These are phyloP conservation scores for Aproaerema taeniolella DNA, from an alignment of 2,888 invertebrate species.

Conservation along the genomic window DNA sequence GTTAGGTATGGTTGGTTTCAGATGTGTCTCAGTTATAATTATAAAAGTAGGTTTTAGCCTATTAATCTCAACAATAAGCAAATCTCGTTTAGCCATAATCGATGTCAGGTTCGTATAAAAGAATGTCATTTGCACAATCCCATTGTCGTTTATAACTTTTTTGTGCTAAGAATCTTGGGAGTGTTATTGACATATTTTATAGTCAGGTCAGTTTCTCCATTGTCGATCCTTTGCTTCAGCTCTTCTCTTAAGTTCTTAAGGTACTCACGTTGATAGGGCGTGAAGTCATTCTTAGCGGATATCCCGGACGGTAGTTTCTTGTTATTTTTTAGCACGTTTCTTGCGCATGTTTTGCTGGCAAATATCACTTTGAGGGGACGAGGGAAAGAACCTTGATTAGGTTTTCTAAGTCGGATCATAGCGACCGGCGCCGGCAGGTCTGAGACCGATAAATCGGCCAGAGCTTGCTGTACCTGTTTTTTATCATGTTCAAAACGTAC, in stretches of 20 bases:
- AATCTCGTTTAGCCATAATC: constrained; percentile 15
- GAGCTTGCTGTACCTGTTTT: constrained; percentile 7
- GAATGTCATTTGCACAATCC: constrained; percentile 3
- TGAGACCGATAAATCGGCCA: constrained; percentile 4
- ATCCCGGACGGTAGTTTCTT: constrained; percentile 3
- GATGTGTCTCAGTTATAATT: constrained; percentile 12
- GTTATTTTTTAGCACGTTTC: constrained; percentile 5
- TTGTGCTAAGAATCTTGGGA: constrained; percentile 8
- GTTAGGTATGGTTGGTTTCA: constrained; percentile 7
- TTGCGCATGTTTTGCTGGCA: constrained; percentile 2
- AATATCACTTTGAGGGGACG: constrained; percentile 9
- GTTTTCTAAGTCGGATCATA: constrained; percentile 12
- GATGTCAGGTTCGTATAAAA: constrained; percentile 17
- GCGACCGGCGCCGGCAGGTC: constrained; percentile 6
- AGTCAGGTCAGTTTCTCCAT: constrained; percentile 8
- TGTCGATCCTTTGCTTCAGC: constrained; percentile 4
- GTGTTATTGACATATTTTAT: constrained; percentile 10
- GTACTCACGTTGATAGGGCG: constrained; percentile 12
- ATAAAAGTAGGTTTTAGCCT: constrained; percentile 14
- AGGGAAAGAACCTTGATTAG: constrained; percentile 3
- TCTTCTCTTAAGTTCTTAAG: constrained; percentile 6
- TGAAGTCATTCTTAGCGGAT: constrained; percentile 9
- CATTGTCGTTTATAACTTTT: constrained; percentile 2
- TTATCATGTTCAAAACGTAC: constrained; percentile 8
- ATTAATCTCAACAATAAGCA: constrained; percentile 10